Evolutionary conservation across 2,888 invertebrate species (phyloP).

Genomic region (Ferrisia virgata): DNA sequence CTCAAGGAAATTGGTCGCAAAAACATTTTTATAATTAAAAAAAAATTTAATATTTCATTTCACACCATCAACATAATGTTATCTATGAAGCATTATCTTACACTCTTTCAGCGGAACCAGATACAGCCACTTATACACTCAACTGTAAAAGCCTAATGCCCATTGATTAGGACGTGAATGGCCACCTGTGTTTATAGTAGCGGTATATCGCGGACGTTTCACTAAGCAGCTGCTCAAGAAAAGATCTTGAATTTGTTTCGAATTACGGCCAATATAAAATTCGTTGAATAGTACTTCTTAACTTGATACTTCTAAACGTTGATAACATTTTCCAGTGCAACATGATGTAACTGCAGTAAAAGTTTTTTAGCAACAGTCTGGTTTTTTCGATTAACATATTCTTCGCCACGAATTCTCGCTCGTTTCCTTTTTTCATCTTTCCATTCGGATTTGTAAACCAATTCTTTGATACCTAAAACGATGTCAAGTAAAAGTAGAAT

Average conservation of each 20-base stretch:
- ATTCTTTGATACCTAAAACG: background rate
- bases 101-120: too few species aligned
- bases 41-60: too few species aligned
- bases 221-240: background rate
- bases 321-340: too few species aligned
- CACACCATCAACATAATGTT: too few species aligned
- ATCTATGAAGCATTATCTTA: too few species aligned
- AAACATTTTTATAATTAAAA: too few species aligned
- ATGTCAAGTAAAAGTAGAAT: background rate
- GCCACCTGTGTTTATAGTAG: background rate
- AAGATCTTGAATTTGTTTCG: background rate
- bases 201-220: background rate
- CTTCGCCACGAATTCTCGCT: background rate
- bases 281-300: too few species aligned
- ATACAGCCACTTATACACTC: too few species aligned
- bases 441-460: background rate
- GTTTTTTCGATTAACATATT: background rate
- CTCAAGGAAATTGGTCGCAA: too few species aligned
- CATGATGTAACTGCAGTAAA: background rate
- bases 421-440: background rate
- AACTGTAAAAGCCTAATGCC: too few species aligned
- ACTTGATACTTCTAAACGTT: too few species aligned
- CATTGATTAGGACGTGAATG: constrained; percentile 7
- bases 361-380: background rate
- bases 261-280: background rate